These are phyloP conservation scores for Acanthosepion lycidas DNA, from an alignment of 2,888 invertebrate genomes.

Conservation along the genomic window DNA sequence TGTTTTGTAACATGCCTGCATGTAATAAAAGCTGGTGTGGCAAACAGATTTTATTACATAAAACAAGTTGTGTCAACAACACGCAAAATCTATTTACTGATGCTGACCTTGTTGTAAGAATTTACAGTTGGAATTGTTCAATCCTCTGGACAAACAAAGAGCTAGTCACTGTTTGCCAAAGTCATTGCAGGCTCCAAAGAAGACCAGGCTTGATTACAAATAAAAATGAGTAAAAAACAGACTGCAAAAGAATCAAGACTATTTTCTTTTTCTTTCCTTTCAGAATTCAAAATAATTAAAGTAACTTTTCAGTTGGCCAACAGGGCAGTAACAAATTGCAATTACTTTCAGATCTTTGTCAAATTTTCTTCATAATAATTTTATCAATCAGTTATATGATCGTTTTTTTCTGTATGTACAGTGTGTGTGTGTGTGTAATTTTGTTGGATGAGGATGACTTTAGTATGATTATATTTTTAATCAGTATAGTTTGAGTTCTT, in stretches of 20 bases:
- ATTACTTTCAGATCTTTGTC: no score
- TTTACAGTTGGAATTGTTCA: neutral
- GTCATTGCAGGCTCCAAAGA: neutral
- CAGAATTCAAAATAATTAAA: neutral
- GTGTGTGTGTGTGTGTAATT: no score
- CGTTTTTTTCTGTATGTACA: no score
- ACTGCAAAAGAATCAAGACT: neutral
- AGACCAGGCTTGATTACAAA: neutral
- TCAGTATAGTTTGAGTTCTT: no score
- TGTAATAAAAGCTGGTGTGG: neutral
- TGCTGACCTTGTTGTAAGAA: neutral
- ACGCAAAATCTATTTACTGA: neutral
- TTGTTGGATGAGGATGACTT: no score
- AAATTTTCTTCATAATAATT: no score
- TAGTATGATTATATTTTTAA: no score
- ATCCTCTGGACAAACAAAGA: neutral
- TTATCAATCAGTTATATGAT: no score
- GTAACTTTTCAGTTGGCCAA: no score
- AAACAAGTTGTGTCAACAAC: neutral
- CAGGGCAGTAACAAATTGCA: no score
- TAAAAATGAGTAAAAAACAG: neutral
- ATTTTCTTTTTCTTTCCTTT: neutral
- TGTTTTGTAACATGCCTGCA: neutral
- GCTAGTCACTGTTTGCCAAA: neutral
- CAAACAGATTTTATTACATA: constrained; percentile 18